Evolutionary conservation across 2,888 invertebrate species (phyloP).

Genomic region (Drosophila monieri): DNA sequence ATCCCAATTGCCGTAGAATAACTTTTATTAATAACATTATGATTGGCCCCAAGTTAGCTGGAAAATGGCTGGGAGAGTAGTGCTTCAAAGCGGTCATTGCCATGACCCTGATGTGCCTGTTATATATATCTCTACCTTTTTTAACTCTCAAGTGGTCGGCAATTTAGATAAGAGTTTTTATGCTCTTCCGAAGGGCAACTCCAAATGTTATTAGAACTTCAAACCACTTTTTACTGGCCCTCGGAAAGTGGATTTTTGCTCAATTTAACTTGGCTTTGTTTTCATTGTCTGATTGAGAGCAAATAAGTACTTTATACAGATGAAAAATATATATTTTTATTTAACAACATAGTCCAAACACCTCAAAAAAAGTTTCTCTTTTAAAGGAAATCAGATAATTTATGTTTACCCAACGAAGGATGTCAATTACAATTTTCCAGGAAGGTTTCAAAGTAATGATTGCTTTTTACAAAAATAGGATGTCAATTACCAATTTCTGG

Average conservation of each 20-base stretch:
- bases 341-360: not conserved
- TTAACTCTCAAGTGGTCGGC: constrained; percentile 20
- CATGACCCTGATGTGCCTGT: constrained; percentile 9
- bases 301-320: not conserved
- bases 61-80: not conserved
- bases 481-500: not conserved
- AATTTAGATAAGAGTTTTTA: constrained; percentile 28
- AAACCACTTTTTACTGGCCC: not conserved
- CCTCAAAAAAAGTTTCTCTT: not conserved
- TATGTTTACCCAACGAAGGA: not conserved
- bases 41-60: constrained; percentile 52
- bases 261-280: not conserved
- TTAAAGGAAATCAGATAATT: too few relatives aligned
- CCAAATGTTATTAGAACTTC: not conserved
- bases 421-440: not conserved
- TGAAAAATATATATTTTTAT: not conserved
- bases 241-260: not conserved
- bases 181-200: not conserved
- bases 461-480: not conserved
- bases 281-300: not conserved
- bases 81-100: constrained; percentile 21
- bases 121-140: not conserved
- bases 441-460: not conserved
- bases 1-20: constrained; percentile 68
- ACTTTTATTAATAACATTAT: constrained; percentile 78